Base-by-base conservation (phyloP, 2,797 vertebrate genomes). In the Parauchenoglanis ngamensis region DNA sequence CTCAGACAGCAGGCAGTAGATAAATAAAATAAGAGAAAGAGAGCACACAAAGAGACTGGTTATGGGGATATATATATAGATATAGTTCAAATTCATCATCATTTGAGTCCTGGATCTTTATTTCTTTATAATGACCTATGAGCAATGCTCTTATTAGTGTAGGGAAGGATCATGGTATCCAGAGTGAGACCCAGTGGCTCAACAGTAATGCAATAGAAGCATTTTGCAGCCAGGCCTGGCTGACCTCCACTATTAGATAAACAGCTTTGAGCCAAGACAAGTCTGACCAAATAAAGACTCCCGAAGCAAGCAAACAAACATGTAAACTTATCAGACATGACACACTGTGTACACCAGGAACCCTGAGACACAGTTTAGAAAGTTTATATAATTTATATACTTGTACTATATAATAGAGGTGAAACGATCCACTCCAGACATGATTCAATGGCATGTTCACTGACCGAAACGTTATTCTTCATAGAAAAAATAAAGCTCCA, bases 191-290 rank as follows among this genome's bases (percentile, higher is more conserved):
- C 25, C 15, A 70, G 77, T 40, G 21, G 75, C 49, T 52, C 54
- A 56, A 31, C 8, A 81, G 83, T 89, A 89, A 89, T 87, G 77
- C 35, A 70, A 87, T 85, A 80, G 67, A 67, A 25, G 35, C 25
- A 40, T 25, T 70, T 72, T 59, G 56, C n/a, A 2, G 75, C 54
- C 56, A 65, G 65, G 75, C 68, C 83, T 84, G 76, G 82, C 85
- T 85, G 85, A 87, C 54, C 82, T 84, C 75, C 28, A 8, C 87
- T 79, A 80, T 80, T 72, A 52, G 75, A 79, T 88, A 79, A 72
- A 84, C 87, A 77, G 86, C 40, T 77, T 40, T 87, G 52, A 67
- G 12, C 21, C 72, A 63, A 63, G 63, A 70, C 40, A 35, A 85
- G 57, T 80, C 67, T 70, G 23, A 10, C 72, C 63, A 72, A 31